Evolutionary conservation across 35 echinoderm and acorn worm species (phyloP).

Genomic region (Ptychodera flava): DNA sequence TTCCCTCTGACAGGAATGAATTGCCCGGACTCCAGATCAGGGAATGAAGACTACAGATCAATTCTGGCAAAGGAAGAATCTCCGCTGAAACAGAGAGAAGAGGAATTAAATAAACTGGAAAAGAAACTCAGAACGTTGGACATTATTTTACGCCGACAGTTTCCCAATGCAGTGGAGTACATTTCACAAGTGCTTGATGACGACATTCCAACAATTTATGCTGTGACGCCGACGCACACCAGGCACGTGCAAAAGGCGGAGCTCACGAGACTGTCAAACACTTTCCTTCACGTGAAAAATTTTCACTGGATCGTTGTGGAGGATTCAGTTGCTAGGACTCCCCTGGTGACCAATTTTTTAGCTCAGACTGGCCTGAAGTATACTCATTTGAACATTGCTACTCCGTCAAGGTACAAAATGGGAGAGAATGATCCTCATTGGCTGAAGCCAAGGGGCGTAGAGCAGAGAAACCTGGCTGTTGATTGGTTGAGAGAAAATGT

Average conservation of each 20-base stretch:
- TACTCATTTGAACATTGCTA: conserved; percentile 78
- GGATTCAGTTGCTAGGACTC: conserved; percentile 52
- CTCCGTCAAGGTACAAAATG: conserved; percentile 53
- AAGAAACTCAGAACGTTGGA: conserved; percentile 11
- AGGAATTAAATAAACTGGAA: conserved; percentile 12
- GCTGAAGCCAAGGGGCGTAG: conserved; percentile 83
- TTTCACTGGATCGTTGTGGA: conserved; percentile 93
- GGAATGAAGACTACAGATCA: background rate
- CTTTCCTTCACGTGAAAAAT: conserved; percentile 73
- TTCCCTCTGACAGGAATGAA: background rate
- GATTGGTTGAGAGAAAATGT: conserved; percentile 72
- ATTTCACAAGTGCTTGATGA: conserved; percentile 20
- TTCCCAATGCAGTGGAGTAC: conserved; percentile 33
- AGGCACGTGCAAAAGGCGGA: conserved; percentile 99
- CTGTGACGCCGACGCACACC: conserved; percentile 80
- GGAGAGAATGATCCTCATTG: conserved; percentile 72
- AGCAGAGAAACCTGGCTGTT: conserved; percentile 78
- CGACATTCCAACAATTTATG: conserved; percentile 60
- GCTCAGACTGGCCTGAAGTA: conserved; percentile 53
- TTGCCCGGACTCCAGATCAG: background rate
- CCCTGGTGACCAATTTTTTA: conserved; percentile 66
- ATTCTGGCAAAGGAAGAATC: background rate
- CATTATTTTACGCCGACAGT: conserved; percentile 25
- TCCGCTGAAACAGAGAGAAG: background rate
- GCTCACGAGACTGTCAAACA: conserved; percentile 48